Conservation (phyloP, 2,888 invertebrate genomes). For the Micoletzkya japonica region DNA sequence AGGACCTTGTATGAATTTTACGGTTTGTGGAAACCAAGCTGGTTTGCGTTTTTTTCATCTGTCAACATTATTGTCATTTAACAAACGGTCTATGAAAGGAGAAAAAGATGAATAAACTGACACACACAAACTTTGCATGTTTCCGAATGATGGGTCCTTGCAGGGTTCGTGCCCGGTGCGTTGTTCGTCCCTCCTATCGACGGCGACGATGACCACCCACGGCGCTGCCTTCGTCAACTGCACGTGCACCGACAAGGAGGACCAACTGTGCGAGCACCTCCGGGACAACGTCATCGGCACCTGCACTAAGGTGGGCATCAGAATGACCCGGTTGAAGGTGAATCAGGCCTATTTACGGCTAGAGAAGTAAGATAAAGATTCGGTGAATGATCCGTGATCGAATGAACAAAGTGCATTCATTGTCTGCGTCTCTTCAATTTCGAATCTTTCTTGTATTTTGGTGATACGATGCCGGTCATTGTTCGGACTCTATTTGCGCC, state of each 20-base stretch:
- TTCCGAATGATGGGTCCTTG: neutral
- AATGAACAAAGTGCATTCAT: neutral
- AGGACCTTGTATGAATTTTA: no score
- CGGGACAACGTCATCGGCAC: slow-evolving; percentile 47
- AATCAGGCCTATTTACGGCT: no score
- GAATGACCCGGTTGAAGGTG: neutral
- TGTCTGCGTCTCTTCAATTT: neutral
- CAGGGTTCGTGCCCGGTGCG: slow-evolving; percentile 17
- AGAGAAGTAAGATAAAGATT: neutral
- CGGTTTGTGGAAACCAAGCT: neutral
- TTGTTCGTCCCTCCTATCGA: slow-evolving; percentile 14
- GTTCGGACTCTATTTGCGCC: neutral
- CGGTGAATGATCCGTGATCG: no score
- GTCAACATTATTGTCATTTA: neutral
- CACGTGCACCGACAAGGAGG: slow-evolving; percentile 61
- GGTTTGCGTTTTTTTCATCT: neutral
- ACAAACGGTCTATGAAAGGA: neutral
- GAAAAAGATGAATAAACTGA: neutral
- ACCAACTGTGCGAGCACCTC: slow-evolving; percentile 56
- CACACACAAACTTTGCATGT: no score
- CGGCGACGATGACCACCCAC: slow-evolving; percentile 22
- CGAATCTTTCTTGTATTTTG: neutral
- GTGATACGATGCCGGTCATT: neutral
- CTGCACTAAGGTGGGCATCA: slow-evolving; percentile 44
- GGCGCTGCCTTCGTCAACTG: slow-evolving; percentile 50